Conservation (phyloP, 2,797 vertebrate species). For the Muscicapa comitata region DNA sequence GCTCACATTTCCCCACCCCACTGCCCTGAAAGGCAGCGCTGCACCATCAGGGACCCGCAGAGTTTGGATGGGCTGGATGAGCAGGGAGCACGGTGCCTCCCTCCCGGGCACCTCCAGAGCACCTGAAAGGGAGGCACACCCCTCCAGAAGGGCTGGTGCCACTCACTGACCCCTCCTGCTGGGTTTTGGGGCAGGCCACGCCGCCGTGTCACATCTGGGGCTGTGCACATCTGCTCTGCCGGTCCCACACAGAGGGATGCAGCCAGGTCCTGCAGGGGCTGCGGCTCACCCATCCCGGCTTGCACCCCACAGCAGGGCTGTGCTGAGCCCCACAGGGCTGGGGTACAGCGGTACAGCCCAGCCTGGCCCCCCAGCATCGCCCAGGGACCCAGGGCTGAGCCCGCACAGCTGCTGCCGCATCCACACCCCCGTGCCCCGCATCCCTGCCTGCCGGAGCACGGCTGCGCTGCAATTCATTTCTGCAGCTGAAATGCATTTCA, state of each 20-base stretch:
- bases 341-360: background rate
- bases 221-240: background rate
- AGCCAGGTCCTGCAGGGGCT: background rate
- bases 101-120: background rate
- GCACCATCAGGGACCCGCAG: accelerated
- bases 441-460: background rate
- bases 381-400: background rate
- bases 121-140: background rate
- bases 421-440: background rate
- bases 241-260: accelerated
- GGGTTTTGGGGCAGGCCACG: background rate
- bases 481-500: background rate
- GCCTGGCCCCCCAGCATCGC: background rate
- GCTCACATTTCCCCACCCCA: background rate
- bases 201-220: accelerated
- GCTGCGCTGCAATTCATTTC: background rate
- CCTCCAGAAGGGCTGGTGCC: background rate
- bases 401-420: background rate
- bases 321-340: background rate
- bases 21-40: background rate
- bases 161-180: background rate
- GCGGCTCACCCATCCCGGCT: background rate
- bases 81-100: background rate
- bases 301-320: accelerated
- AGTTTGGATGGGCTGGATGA: background rate